These are phyloP conservation scores for Morpho achilles DNA, from an alignment of 2,888 invertebrate species.

Conservation along the genomic window DNA sequence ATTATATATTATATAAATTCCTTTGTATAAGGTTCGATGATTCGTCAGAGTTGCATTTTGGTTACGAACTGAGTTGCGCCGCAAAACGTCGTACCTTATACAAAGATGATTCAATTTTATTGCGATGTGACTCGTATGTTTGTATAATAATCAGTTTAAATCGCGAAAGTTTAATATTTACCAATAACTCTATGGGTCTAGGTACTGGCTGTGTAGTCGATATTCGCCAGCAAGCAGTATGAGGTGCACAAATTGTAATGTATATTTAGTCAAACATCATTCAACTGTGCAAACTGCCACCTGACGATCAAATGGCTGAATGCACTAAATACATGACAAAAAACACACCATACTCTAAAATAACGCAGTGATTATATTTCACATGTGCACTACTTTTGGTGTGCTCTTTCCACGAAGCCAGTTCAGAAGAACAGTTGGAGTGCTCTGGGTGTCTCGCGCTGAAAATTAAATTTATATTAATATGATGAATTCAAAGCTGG, in stretches of 20 bases:
- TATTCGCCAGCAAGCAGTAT: constrained; percentile 17
- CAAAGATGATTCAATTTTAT: too few relatives aligned
- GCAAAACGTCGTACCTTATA: too few relatives aligned
- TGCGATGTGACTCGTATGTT: too few relatives aligned
- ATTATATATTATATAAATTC: too few relatives aligned
- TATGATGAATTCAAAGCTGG: too few relatives aligned
- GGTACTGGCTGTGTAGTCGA: constrained; percentile 1
- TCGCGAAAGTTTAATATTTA: too few relatives aligned
- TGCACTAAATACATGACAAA: constrained; percentile 12
- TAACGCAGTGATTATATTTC: constrained; percentile 30
- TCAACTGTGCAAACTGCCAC: constrained; percentile 19
- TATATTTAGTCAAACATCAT: constrained; percentile 17
- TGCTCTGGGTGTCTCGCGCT: constrained; percentile 89
- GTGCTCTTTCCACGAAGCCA: constrained; percentile 90
- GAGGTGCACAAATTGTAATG: constrained; percentile 21
- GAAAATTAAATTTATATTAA: too few relatives aligned
- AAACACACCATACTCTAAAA: constrained; percentile 3
- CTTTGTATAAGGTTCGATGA: too few relatives aligned
- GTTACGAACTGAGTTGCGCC: too few relatives aligned
- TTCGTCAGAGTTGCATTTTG: too few relatives aligned
- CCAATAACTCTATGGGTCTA: too few relatives aligned
- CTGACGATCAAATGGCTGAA: constrained; percentile 11
- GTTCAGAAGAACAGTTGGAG: constrained; percentile 87
- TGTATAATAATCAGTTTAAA: too few relatives aligned
- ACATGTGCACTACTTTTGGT: constrained; percentile 80